Evolutionary conservation across 2,888 invertebrate genomes (phyloP), one percentile per base, ranked within the genome.

Genomic region (Rhagonycha fulva): DNA sequence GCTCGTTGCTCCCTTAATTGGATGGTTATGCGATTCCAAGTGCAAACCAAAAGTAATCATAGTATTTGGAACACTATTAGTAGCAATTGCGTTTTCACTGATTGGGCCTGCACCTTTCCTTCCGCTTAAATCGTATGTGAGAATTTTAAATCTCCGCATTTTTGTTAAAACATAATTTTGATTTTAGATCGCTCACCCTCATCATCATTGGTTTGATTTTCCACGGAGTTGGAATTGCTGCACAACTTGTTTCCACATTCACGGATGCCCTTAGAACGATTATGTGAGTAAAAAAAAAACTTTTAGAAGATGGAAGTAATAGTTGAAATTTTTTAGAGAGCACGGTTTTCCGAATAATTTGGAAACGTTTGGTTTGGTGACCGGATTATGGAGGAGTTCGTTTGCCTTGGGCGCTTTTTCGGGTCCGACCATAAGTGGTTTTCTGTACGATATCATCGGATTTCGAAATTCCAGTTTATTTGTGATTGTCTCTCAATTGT

Each of bases 371-470:
- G 97, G 96, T 0, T 89, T 96, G 61, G 94, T 97, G 9, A 96
- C 96, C 0, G 97, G 96, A 0, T 90, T 97, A 83, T 97, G 96
- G 94, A 96, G 96, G 1, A 96, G 96, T 0, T 93, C 95, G 0
- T 96, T 96, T 84, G 96, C 97, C 0, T 89, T 97, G 11, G 97
- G 97, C 0, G 95, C 95, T 2, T 95, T 95, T 86, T 92, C 95
- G 70, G 95, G 95, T 0, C 95, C 95, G 1, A 94, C 94, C 0
- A 89, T 94, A 1, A 91, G 91, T 80, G 95, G 95, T 0, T 90
- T 94, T 62, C 89, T 95, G 0, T 92, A 92, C 82, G 95, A 95
- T 82, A 89, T 88, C 68, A 91, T 94, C 70, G 94, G 94, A 0
- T 96, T 96, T 85, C 86, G 92, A 28, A 89, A 89, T 80, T 92